Evolutionary conservation across 2,888 invertebrate species (phyloP), one percentile per base, ranked within the genome.

Genomic region (Troglohyphantes excavatus): DNA sequence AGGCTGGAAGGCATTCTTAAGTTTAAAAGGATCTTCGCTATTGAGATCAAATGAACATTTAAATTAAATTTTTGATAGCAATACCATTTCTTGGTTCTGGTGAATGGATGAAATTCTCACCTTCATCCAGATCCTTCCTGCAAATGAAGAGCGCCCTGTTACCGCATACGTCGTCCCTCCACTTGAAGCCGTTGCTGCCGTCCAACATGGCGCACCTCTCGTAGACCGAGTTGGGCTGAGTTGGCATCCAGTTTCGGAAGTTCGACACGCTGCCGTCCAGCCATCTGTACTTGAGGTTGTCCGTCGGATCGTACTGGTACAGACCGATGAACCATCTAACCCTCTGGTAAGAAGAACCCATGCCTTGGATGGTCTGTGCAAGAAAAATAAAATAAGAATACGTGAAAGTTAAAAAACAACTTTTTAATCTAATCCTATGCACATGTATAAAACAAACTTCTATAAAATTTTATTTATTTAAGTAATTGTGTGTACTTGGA

Each of bases 271-370:
- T 90, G n/a, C 91, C 91, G n/a, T 91, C 91, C 9, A 91, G 63
- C 91, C 91, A 91, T 13, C 90, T 46, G 63, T 88, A 91, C 1
- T 29, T 73, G 17, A 63, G 83, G 23, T 83, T 87, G 59, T 87
- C 88, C 13, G 27, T 75, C 2, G 59, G 53, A 43, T 91, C 90
- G n/a, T 87, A 75, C 39, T 91, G 91, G n/a, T 91, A 81, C 3
- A 91, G 83, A 6, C 91, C 91, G 23, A 90, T 90, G 84, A 88
- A 91, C 90, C 90, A 91, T 17, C 90, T 65, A 7, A 90, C 90
- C 21, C 90, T 46, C 43, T 90, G 90, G 59, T 84, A 90, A 2
- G 87, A 81, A 2, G 91, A 90, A 1, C 90, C 91, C 87, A 91
- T 85, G 29, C 82, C 85, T 75, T 91, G 90, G 19, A 91, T 86